Conservation (phyloP, 2,113 vertebrate genomes). For the Tyrannus savana region DNA sequence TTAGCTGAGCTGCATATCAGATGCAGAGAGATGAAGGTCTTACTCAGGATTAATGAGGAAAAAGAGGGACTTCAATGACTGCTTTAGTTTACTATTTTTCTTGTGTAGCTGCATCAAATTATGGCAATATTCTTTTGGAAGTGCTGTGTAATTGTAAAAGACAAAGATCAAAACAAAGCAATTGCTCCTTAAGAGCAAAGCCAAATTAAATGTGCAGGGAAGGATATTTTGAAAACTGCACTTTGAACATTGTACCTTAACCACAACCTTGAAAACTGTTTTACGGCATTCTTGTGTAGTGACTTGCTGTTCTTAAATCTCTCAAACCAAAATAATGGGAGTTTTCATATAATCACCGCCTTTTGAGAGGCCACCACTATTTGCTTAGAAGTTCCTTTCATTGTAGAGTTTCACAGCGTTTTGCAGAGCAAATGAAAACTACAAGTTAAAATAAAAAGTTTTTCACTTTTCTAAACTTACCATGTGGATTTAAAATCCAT, state of each 20-base stretch:
- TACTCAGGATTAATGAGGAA: not conserved
- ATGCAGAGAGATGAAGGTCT: not conserved
- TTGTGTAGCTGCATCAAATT: not conserved
- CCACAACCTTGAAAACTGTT: not conserved
- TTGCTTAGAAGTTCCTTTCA: not conserved
- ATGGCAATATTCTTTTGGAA: not conserved
- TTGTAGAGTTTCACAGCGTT: not conserved
- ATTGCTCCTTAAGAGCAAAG: not conserved
- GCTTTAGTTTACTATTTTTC: not conserved
- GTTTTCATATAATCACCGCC: not conserved
- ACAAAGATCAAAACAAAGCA: not conserved
- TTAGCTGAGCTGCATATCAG: not conserved
- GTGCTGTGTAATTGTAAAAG: not conserved
- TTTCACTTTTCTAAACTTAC: fast-evolving
- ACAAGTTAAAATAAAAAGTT: not conserved
- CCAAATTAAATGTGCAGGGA: not conserved
- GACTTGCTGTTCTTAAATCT: not conserved
- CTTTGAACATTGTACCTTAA: not conserved
- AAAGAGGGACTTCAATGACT: not conserved
- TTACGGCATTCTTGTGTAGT: not conserved
- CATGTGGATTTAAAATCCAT: fast-evolving
- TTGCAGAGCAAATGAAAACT: not conserved
- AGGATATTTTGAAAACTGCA: not conserved
- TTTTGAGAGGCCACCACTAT: not conserved
- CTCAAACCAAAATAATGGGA: not conserved